A percentile compares a stretch with the other conserved stretches of the same genome.
These are phyloP conservation scores for Arrhamphus sclerolepis DNA, from an alignment of 2,797 vertebrate species.

Conservation along the genomic window DNA sequence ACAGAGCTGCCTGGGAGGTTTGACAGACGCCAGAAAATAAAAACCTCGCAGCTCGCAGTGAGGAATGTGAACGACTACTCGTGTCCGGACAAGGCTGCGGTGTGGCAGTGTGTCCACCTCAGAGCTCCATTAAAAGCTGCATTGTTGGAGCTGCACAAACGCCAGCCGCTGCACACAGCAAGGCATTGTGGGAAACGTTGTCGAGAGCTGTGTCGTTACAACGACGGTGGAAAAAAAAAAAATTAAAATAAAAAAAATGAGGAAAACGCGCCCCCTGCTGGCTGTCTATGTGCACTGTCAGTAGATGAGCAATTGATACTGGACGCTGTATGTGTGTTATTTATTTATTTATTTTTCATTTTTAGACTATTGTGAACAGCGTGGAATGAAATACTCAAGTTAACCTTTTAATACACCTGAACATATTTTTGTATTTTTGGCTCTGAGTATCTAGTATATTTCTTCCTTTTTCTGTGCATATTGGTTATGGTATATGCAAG, in stretches of 20 bases:
- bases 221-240: too few relatives aligned
- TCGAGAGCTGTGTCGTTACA: conserved; percentile 1
- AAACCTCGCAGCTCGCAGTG: not conserved
- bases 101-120: conserved; percentile 41
- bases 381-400: too few relatives aligned
- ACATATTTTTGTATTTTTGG: too few relatives aligned
- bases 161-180: conserved; percentile 55
- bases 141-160: conserved; percentile 76
- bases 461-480: too few relatives aligned
- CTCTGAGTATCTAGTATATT: too few relatives aligned
- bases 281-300: not conserved
- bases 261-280: conserved; percentile 44
- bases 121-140: conserved; percentile 77
- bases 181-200: conserved; percentile 70
- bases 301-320: too few relatives aligned
- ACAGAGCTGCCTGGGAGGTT: not conserved
- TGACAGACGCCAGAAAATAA: conserved; percentile 20
- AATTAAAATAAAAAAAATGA: not conserved
- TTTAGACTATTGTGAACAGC: too few relatives aligned
- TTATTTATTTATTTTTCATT: too few relatives aligned
- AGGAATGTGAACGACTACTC: not conserved
- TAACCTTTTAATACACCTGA: too few relatives aligned
- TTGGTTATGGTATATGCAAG: too few relatives aligned
- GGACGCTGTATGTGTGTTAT: too few relatives aligned
- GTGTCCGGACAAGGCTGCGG: conserved; percentile 37